phyloP scores from a whole-genome alignment of 2,113 vertebrate species.

The Engraulis encrasicolus region DNA sequence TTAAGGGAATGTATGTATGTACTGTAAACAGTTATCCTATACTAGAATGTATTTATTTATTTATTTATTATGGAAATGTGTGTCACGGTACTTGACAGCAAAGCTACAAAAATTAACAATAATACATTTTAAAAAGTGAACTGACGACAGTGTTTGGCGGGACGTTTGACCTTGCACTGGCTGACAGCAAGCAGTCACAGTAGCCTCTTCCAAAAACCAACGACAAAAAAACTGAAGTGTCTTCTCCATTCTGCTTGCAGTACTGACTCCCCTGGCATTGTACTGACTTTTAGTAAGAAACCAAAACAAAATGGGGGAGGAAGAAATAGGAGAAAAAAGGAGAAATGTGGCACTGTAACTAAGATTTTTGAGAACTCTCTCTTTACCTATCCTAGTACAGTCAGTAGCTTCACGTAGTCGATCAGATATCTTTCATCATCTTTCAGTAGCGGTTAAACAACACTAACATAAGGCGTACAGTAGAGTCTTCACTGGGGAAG shows the following conservation, averaged over 20 bases:
- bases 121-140: too few relatives aligned
- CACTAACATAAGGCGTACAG: background rate
- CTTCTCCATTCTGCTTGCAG: conserved; percentile 60
- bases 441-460: conserved; percentile 5
- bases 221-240: conserved; percentile 57
- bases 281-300: background rate
- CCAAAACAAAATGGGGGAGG: background rate
- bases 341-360: background rate
- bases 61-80: conserved; percentile 72
- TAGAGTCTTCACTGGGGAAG: background rate
- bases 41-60: conserved; percentile 65
- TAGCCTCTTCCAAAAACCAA: background rate
- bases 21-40: conserved; percentile 78
- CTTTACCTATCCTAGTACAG: background rate
- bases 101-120: background rate
- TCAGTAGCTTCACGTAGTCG: background rate
- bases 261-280: conserved; percentile 49
- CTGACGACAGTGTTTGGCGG: background rate
- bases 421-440: background rate
- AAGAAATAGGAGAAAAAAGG: background rate
- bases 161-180: background rate
- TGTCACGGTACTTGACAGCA: conserved; percentile 59
- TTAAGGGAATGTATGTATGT: conserved; percentile 80
- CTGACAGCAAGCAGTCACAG: background rate
- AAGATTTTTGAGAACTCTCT: background rate